Conservation (phyloP, 2,797 vertebrate species). For the Falco berigora region DNA sequence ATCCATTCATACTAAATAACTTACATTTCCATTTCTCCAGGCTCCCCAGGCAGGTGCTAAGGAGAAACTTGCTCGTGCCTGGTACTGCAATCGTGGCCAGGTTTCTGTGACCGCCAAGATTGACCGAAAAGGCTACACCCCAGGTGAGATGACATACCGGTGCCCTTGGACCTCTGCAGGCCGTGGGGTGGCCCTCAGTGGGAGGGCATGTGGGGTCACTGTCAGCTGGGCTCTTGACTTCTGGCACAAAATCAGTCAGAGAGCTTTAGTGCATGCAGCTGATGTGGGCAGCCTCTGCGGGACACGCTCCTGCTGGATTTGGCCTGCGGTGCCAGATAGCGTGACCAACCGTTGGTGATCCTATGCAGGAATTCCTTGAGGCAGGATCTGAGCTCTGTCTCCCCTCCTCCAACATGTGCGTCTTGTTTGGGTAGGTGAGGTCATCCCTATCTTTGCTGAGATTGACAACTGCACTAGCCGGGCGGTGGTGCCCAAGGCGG, state of each 20-base stretch:
- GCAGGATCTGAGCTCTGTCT: neutral
- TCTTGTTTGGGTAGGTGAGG: constrained; percentile 78
- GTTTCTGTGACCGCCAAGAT: constrained; percentile 93
- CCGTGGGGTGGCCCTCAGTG: neutral
- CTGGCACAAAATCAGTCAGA: fast-evolving
- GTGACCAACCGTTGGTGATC: fast-evolving
- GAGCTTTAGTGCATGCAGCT: neutral
- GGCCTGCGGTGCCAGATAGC: neutral
- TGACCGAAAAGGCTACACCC: constrained; percentile 94
- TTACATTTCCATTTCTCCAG: constrained; percentile 58
- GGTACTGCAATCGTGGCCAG: constrained; percentile 90
- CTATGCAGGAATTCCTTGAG: neutral
- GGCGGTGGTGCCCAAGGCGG: constrained; percentile 84
- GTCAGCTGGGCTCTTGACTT: neutral
- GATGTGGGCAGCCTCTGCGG: neutral
- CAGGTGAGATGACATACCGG: constrained; percentile 73
- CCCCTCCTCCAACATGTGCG: neutral
- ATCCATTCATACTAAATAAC: neutral
- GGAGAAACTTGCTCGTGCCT: constrained; percentile 88
- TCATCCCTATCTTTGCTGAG: constrained; percentile 93
- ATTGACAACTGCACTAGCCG: constrained; percentile 89
- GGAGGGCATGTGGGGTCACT: neutral
- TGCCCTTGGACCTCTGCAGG: neutral
- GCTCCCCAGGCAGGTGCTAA: constrained; percentile 91
- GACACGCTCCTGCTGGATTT: neutral